Conservation (phyloP, 2,113 vertebrate genomes). For the Salvelinus fontinalis region DNA sequence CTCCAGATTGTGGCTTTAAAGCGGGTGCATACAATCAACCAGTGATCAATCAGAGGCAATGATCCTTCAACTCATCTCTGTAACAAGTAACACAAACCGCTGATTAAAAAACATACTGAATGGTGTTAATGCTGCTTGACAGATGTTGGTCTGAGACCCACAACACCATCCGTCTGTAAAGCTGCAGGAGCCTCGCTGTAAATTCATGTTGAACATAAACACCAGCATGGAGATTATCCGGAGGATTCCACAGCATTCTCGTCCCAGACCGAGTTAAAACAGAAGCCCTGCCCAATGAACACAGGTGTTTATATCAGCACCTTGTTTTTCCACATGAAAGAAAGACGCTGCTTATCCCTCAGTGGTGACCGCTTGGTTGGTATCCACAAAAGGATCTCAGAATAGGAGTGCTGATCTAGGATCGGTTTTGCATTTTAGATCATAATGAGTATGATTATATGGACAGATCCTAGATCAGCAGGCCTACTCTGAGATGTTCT, state of each 20-base stretch:
- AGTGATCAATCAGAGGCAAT: no score
- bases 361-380: slow-evolving; percentile 1
- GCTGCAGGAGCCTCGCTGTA: neutral
- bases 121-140: neutral
- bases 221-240: slow-evolving; percentile 24
- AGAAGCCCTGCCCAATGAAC: slow-evolving; percentile 29
- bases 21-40: no score
- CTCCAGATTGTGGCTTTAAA: no score
- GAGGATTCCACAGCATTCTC: neutral
- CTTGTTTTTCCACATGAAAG: slow-evolving; percentile 22
- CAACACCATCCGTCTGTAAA: no score
- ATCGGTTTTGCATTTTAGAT: no score
- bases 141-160: slow-evolving; percentile 14
- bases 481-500: no score
- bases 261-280: slow-evolving; percentile 21
- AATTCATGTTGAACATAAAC: slow-evolving; percentile 5
- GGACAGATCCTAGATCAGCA: no score
- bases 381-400: neutral
- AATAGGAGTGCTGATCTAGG: no score
- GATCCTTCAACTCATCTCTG: no score
- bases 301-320: slow-evolving; percentile 20
- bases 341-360: slow-evolving; percentile 43
- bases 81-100: no score
- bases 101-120: neutral
- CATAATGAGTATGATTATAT: no score